Evolutionary conservation across 2,113 vertebrate genomes (phyloP).

Genomic region (Melanerpes formicivorus): DNA sequence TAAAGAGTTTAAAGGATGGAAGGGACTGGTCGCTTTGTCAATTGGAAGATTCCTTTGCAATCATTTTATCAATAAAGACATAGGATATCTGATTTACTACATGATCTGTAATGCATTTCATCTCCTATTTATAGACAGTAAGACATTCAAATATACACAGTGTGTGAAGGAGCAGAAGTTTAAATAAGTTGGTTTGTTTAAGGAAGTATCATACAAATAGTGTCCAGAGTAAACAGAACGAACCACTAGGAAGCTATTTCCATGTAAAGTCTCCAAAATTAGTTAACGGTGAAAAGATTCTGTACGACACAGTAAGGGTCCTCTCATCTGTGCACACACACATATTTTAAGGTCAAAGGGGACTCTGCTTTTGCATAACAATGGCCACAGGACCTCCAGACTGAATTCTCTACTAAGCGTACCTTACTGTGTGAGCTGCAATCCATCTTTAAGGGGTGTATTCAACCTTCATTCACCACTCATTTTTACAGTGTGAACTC

Average conservation of each 20-base stretch:
- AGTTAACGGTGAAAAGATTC: slow-evolving; percentile 23
- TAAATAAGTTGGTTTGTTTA: neutral
- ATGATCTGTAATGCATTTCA: neutral
- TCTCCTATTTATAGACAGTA: neutral
- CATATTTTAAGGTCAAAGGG: slow-evolving; percentile 67
- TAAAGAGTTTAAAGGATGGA: neutral
- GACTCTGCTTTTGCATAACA: slow-evolving; percentile 36
- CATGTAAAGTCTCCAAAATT: slow-evolving; percentile 16
- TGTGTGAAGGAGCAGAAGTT: neutral
- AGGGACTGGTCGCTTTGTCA: neutral
- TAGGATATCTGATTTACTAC: neutral
- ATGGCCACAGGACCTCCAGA: slow-evolving; percentile 41
- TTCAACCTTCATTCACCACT: neutral
- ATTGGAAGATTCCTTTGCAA: neutral
- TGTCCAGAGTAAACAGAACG: neutral
- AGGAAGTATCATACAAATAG: neutral
- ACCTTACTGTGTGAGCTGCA: slow-evolving; percentile 26
- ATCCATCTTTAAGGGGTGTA: slow-evolving; percentile 54
- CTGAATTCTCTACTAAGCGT: slow-evolving; percentile 28
- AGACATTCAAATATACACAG: neutral
- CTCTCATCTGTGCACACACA: slow-evolving; percentile 53
- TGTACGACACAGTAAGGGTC: slow-evolving; percentile 58
- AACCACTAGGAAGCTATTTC: neutral
- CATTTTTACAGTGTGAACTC: slow-evolving; percentile 38
- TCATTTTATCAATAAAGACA: neutral